Evolutionary conservation across 2,113 vertebrate species (phyloP).

Genomic region (Urocitellus parryii): DNA sequence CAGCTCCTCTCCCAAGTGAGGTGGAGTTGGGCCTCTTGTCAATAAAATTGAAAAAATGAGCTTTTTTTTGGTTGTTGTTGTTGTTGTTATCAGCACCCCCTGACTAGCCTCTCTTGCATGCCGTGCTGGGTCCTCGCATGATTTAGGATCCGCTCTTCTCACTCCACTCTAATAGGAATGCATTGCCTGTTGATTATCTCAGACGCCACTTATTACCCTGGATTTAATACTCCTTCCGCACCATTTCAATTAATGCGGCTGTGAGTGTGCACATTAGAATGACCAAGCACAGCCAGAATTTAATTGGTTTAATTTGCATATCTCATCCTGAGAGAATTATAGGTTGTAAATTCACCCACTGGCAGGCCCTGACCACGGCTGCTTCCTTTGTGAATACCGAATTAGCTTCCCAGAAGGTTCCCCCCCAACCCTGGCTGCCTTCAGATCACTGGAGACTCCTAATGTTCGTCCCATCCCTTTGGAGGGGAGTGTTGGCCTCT

Average conservation of each 20-base stretch:
- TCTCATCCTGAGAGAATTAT: conserved; percentile 83
- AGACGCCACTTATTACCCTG: conserved; percentile 73
- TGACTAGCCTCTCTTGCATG: not conserved
- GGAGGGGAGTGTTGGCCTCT: not conserved
- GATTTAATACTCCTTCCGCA: conserved; percentile 74
- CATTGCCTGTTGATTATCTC: conserved; percentile 66
- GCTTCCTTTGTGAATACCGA: conserved; percentile 80
- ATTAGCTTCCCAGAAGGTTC: conserved; percentile 77
- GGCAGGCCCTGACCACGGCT: conserved; percentile 73
- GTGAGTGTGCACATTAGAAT: conserved; percentile 65
- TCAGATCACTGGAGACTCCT: conserved; percentile 64
- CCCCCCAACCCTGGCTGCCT: not conserved
- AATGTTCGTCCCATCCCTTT: conserved; percentile 40
- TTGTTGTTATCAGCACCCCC: not conserved
- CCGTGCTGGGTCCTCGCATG: conserved; percentile 6
- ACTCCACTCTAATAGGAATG: conserved; percentile 13
- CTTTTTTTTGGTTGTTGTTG: too few species aligned
- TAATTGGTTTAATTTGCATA: conserved; percentile 84
- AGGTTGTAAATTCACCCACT: conserved; percentile 74
- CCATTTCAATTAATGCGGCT: conserved; percentile 75
- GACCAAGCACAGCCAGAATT: conserved; percentile 74
- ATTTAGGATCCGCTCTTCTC: conserved; percentile 59
- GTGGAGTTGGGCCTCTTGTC: not conserved
- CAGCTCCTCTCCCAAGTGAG: not conserved
- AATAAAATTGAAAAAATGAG: conserved; percentile 13